Conservation (phyloP, 2,888 invertebrate species). For the Phyllotreta striolata region DNA sequence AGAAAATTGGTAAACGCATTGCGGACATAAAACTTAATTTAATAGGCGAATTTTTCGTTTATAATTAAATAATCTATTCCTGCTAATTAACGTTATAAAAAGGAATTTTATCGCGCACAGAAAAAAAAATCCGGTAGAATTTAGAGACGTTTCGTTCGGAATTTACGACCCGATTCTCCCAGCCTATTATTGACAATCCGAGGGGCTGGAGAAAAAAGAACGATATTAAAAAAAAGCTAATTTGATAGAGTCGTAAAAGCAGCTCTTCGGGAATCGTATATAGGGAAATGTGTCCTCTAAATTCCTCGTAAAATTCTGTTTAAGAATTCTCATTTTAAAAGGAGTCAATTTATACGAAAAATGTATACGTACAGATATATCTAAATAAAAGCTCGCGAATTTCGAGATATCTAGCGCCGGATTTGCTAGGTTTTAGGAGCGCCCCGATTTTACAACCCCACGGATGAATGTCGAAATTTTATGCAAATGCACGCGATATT, state of each 20-base stretch:
- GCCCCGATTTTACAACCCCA: background rate
- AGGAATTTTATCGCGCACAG: too few species aligned
- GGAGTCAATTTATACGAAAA: slow-evolving; percentile 26
- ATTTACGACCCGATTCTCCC: slow-evolving; percentile 14
- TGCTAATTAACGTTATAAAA: too few species aligned
- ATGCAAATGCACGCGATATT: background rate
- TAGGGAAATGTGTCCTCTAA: slow-evolving; percentile 27
- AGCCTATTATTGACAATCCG: slow-evolving; percentile 25
- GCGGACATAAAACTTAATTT: too few species aligned
- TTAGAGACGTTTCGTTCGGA: background rate
- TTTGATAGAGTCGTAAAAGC: slow-evolving; percentile 32
- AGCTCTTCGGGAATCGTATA: slow-evolving; percentile 29
- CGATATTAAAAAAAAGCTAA: slow-evolving; percentile 30
- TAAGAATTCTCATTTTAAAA: slow-evolving; percentile 19
- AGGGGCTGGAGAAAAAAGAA: slow-evolving; percentile 6
- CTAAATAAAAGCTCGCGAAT: slow-evolving; percentile 17
- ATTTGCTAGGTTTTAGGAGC: slow-evolving; percentile 1
- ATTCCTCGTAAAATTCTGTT: slow-evolving; percentile 29
- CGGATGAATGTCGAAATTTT: slow-evolving; percentile 3
- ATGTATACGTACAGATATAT: slow-evolving; percentile 9
- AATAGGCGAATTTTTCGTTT: too few species aligned
- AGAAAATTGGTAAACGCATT: background rate
- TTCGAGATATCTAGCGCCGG: slow-evolving; percentile 9
- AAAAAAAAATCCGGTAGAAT: too few species aligned
- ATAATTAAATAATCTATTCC: too few species aligned